These are phyloP conservation scores for Misgurnus mizolepis DNA, from an alignment of 2,113 vertebrate genomes.

Conservation along the genomic window DNA sequence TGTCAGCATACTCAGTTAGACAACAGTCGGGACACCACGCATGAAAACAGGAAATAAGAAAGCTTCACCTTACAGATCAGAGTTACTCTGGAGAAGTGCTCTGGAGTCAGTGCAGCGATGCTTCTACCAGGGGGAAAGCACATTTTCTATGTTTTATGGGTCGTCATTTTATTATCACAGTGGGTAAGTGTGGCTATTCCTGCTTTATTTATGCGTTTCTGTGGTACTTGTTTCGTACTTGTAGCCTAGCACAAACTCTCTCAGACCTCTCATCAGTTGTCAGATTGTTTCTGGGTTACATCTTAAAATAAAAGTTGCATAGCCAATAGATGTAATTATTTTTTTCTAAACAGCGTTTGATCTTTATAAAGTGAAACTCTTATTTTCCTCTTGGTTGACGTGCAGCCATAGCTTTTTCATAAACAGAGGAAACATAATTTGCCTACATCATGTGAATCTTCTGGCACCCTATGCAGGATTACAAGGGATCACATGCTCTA, in stretches of 20 bases:
- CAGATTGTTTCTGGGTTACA: background rate
- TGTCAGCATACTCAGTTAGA: background rate
- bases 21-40: background rate
- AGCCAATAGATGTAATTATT: background rate
- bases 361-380: background rate
- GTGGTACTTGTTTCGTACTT: background rate
- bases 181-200: constrained; percentile 14
- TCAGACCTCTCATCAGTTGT: background rate
- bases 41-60: constrained; percentile 32
- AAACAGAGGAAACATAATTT: constrained; percentile 4
- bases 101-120: constrained; percentile 5
- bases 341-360: background rate
- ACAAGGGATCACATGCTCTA: background rate
- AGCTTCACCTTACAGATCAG: background rate
- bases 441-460: background rate
- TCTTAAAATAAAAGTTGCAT: background rate
- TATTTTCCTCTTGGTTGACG: background rate
- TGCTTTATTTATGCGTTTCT: background rate
- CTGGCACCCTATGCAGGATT: background rate
- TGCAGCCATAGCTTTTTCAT: background rate
- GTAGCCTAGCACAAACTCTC: constrained; percentile 28
- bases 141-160: background rate
- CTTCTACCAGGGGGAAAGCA: background rate
- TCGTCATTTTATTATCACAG: background rate
- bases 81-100: background rate